A percentile compares a stretch with the other conserved stretches of the same genome.
Conservation (phyloP, 2,888 invertebrate genomes). For the Ophion costatus region DNA sequence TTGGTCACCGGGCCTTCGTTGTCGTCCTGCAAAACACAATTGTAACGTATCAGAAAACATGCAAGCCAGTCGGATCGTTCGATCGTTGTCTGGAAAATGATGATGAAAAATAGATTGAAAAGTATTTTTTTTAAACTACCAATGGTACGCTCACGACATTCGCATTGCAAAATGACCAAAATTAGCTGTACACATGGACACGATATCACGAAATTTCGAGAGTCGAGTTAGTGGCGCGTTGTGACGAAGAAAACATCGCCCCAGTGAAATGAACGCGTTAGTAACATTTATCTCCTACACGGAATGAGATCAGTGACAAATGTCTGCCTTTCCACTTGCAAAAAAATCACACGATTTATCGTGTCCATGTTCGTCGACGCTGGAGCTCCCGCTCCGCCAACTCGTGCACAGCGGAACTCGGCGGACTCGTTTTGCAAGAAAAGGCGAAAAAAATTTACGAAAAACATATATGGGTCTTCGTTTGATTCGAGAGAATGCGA, state of each 20-base stretch:
- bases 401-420: constrained; percentile 33
- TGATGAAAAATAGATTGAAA: constrained; percentile 56
- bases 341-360: constrained; percentile 19
- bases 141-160: constrained; percentile 42
- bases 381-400: constrained; percentile 19
- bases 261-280: neutral
- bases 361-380: constrained; percentile 29
- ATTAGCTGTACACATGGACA: constrained; percentile 32
- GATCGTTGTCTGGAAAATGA: constrained; percentile 53
- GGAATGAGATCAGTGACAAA: constrained; percentile 23
- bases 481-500: neutral
- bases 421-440: neutral
- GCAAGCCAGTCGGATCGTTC: constrained; percentile 35
- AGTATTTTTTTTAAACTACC: constrained; percentile 56
- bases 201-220: constrained; percentile 8
- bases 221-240: neutral
- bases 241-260: too few species aligned
- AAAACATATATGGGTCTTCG: neutral
- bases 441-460: neutral
- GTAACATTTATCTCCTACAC: constrained; percentile 32
- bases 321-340: constrained; percentile 24
- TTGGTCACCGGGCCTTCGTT: constrained; percentile 99
- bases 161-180: constrained; percentile 28
- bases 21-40: constrained; percentile 90
- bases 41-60: constrained; percentile 28